A percentile compares a stretch with the other conserved stretches of the same genome.
These are phyloP conservation scores for Mionectes olivaceus DNA, from an alignment of 2,797 vertebrate species.

Conservation along the genomic window DNA sequence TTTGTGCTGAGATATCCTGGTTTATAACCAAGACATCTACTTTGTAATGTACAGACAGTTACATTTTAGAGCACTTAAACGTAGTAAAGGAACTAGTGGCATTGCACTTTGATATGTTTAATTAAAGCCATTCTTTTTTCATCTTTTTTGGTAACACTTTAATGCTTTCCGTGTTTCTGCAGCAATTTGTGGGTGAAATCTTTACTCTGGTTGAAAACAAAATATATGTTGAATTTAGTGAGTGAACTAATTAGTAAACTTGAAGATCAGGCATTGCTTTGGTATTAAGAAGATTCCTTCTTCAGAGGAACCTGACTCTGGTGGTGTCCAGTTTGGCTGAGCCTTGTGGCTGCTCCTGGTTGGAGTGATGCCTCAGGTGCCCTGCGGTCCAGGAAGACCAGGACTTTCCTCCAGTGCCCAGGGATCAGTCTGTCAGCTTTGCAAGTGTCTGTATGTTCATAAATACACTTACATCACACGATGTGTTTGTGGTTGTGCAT, in stretches of 20 bases:
- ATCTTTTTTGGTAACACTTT: neutral
- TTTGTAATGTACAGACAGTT: neutral
- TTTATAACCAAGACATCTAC: neutral
- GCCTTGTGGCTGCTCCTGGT: neutral
- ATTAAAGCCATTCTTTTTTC: neutral
- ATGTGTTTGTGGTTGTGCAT: neutral
- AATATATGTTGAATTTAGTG: neutral
- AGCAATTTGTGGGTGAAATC: neutral
- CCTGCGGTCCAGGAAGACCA: no score
- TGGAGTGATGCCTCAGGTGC: accelerated
- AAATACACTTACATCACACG: neutral
- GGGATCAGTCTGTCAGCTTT: neutral
- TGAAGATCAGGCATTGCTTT: neutral
- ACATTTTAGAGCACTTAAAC: neutral
- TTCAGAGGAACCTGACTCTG: neutral
- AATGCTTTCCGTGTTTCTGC: neutral
- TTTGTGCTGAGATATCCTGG: neutral
- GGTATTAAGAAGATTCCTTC: accelerated
- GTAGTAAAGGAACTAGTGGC: neutral
- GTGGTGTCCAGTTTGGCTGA: neutral
- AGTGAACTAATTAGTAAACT: neutral
- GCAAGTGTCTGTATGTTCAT: accelerated
- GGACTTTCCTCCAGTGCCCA: neutral
- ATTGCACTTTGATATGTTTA: neutral
- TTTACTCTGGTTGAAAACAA: neutral